Percentiles rank a stretch among this genome's conserved stretches.
These are phyloP conservation scores for Salvelinus fontinalis DNA, from an alignment of 2,113 vertebrate genomes.

Conservation along the genomic window DNA sequence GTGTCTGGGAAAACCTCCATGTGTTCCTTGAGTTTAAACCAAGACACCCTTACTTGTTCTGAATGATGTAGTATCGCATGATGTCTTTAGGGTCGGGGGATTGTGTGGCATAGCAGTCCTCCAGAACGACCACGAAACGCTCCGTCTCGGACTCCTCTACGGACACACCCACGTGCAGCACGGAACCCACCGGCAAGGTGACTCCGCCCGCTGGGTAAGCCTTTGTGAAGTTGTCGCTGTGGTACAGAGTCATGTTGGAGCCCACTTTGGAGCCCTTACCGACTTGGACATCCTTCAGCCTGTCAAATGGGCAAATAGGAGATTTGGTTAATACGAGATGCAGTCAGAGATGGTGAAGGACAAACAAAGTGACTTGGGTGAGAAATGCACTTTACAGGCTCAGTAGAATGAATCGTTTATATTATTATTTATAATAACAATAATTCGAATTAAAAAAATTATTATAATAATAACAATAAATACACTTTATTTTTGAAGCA, in stretches of 20 bases:
- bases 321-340: too few species aligned
- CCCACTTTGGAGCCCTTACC: slow-evolving; percentile 24
- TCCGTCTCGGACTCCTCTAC: slow-evolving; percentile 25
- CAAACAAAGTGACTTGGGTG: too few species aligned
- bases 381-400: too few species aligned
- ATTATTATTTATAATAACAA: too few species aligned
- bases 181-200: slow-evolving; percentile 49
- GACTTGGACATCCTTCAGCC: neutral
- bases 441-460: too few species aligned
- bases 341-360: too few species aligned
- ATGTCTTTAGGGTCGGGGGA: slow-evolving; percentile 28
- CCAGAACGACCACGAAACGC: slow-evolving; percentile 56
- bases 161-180: slow-evolving; percentile 53
- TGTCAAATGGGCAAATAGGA: too few species aligned
- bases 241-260: slow-evolving; percentile 59
- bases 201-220: slow-evolving; percentile 43
- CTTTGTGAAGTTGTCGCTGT: slow-evolving; percentile 33
- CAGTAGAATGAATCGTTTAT: too few species aligned
- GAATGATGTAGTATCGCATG: slow-evolving; percentile 48
- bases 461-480: too few species aligned
- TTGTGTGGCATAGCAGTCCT: slow-evolving; percentile 59
- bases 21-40: too few species aligned
- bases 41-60: slow-evolving; percentile 40
- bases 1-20: too few species aligned
- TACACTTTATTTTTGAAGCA: too few species aligned